Base-by-base conservation (phyloP, 2,888 invertebrate species). In the Epirrhoe tristata region DNA sequence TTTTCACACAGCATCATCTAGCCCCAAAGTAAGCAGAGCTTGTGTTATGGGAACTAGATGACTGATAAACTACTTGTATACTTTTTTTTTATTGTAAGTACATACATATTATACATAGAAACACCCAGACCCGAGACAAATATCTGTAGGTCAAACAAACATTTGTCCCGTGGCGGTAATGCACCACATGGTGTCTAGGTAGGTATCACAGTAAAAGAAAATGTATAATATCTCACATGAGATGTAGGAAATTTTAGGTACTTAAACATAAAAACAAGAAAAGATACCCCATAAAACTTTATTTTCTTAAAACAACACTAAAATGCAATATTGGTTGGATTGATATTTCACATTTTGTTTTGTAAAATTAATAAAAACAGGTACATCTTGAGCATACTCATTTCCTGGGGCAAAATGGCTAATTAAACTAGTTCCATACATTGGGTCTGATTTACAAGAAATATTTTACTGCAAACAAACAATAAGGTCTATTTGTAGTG, bases 301-400 rank as follows among this genome's bases (percentile, higher is more conserved):
- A 58, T 58, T 63, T 24, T 17, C 54, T 32, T 58, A 61, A 63
- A 64, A 64, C 36, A 61, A 51, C 24, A 65, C 34, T 64, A 55
- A 58, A 65, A 65, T 65, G 62, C 58, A 64, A 17, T 65, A 48
- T 60, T 54, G 59, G 31, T 63, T 46, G 14, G 48, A 54, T 58
- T 57, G 52, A 54, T 54, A 53, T n/a, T 66, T 57, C 36, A 55
- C 43, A 32, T 55, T n/a, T 58, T 31, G n/a, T 62, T 31, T 16
- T 7, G 51, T 58, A 32, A 52, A 58, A 48, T 36, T 24, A 56
- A 57, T 55, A 39, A 57, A 57, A 63, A 66, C 55, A 66, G 66
- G 66, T 71, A 66, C 63, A 66, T 52, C 17, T 68, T 66, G 71
- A 71, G 71, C 71, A 68, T 58, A 53, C 6, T 48, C 32, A 55